phyloP scores from a whole-genome alignment of 2,888 invertebrate genomes.

The Therioaphis trifolii region DNA sequence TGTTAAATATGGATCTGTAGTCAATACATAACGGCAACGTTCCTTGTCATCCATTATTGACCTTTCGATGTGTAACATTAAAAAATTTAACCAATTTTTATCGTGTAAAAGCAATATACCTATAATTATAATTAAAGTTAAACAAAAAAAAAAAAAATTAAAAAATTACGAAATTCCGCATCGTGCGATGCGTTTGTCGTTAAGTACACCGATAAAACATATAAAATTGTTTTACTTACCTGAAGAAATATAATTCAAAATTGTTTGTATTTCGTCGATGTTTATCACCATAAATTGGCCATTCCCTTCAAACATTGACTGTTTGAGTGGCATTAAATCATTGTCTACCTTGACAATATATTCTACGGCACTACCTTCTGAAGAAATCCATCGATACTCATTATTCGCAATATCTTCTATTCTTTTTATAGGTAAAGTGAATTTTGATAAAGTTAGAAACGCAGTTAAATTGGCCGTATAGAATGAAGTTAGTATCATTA shows the following conservation, averaged over 20 bases:
- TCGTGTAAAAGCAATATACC: slow-evolving; percentile 78
- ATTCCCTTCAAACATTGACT: slow-evolving; percentile 61
- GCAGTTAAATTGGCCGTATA: slow-evolving; percentile 93
- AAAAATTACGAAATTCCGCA: not conserved
- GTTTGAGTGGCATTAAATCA: slow-evolving; percentile 56
- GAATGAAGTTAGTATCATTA: slow-evolving; percentile 86
- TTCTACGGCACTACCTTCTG: slow-evolving; percentile 78
- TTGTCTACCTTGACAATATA: slow-evolving; percentile 71
- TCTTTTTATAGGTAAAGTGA: slow-evolving; percentile 81
- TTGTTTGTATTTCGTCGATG: slow-evolving; percentile 44
- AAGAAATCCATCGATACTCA: slow-evolving; percentile 78
- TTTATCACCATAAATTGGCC: slow-evolving; percentile 63
- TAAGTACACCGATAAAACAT: not conserved
- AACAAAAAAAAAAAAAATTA: not conserved
- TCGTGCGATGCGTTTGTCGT: no score
- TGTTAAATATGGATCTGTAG: slow-evolving; percentile 76
- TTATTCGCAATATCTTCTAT: slow-evolving; percentile 76
- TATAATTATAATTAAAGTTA: slow-evolving; percentile 57
- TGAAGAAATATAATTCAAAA: slow-evolving; percentile 61
- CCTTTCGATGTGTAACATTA: slow-evolving; percentile 72
- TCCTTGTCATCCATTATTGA: slow-evolving; percentile 72
- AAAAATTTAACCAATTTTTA: slow-evolving; percentile 76
- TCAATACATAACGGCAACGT: slow-evolving; percentile 82
- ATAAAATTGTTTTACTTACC: slow-evolving; percentile 29
- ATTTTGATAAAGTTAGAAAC: slow-evolving; percentile 85